Percentiles rank a stretch among this genome's conserved stretches.
Conservation (phyloP, 2,888 invertebrate genomes). For the Cephus runcator region DNA sequence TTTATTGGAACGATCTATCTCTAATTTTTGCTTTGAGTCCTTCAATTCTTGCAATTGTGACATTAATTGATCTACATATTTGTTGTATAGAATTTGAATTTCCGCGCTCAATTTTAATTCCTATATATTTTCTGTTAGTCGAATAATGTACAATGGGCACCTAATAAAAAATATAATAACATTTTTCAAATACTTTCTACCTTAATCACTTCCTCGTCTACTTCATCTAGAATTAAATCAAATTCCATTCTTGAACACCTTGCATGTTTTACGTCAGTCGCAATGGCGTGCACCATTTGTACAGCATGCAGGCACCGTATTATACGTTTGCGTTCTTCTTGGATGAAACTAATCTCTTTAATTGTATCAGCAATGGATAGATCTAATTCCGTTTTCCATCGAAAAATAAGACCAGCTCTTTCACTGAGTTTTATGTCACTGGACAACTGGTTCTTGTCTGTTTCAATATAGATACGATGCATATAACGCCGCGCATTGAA, state of each 20-base stretch:
- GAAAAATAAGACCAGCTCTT: slow-evolving; percentile 75
- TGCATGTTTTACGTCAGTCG: slow-evolving; percentile 26
- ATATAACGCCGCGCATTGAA: slow-evolving; percentile 72
- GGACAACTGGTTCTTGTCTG: slow-evolving; percentile 76
- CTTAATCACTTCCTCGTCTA: slow-evolving; percentile 80
- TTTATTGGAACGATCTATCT: slow-evolving; percentile 72
- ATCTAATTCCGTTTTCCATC: slow-evolving; percentile 81
- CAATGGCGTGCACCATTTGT: slow-evolving; percentile 77
- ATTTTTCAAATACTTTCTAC: slow-evolving; percentile 46
- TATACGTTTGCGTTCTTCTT: slow-evolving; percentile 74
- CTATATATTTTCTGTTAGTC: slow-evolving; percentile 26
- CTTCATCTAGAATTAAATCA: slow-evolving; percentile 78
- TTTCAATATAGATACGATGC: slow-evolving; percentile 72
- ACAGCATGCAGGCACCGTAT: slow-evolving; percentile 74
- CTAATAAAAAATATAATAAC: background rate
- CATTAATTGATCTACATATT: slow-evolving; percentile 49
- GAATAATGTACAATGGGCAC: background rate
- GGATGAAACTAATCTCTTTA: slow-evolving; percentile 74
- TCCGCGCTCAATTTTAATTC: slow-evolving; percentile 53
- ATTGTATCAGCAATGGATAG: slow-evolving; percentile 74
- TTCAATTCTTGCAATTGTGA: slow-evolving; percentile 64
- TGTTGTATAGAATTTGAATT: slow-evolving; percentile 43
- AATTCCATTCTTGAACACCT: slow-evolving; percentile 69
- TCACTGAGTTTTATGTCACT: slow-evolving; percentile 73
- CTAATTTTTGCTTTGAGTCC: slow-evolving; percentile 67